Percentiles rank a stretch among this genome's conserved stretches.
Conservation (phyloP, 1,140 invertebrate genomes). For the Nephotettix cincticeps region DNA sequence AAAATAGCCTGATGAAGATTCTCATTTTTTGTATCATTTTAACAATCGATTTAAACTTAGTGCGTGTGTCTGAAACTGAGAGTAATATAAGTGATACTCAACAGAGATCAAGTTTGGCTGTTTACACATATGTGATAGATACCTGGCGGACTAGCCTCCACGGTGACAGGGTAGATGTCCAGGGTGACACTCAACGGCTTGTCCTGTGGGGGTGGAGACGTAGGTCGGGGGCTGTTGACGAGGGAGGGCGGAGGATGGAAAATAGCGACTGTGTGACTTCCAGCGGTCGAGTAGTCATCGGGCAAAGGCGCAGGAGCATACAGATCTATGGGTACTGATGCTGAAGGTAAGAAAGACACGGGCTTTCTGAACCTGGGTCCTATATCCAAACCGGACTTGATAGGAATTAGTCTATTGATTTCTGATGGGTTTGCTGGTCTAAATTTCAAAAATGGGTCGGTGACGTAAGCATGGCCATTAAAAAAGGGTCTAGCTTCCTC, state of each 20-base stretch:
- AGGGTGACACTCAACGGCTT: slow-evolving; percentile 13
- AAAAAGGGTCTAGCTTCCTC: not conserved
- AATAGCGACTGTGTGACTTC: slow-evolving; percentile 7
- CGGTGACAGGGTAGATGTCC: slow-evolving; percentile 16
- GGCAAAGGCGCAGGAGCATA: not conserved
- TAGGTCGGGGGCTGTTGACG: not conserved
- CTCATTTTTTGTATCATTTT: too few relatives aligned
- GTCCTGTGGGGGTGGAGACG: not conserved
- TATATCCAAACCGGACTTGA: not conserved
- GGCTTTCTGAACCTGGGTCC: not conserved
- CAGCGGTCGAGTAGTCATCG: not conserved
- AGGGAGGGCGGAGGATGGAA: not conserved
- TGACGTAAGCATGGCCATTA: slow-evolving; percentile 10
- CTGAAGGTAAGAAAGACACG: not conserved
- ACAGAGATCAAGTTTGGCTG: too few relatives aligned
- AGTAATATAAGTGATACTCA: too few relatives aligned
- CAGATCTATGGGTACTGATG: not conserved
- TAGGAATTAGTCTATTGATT: slow-evolving; percentile 4
- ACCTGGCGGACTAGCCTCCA: not conserved
- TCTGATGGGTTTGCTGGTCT: slow-evolving; percentile 11
- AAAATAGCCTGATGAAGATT: too few relatives aligned
- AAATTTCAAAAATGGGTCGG: slow-evolving; percentile 13
- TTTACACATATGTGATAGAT: too few relatives aligned
- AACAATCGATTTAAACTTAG: too few relatives aligned
- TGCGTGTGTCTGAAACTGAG: too few relatives aligned